Base-by-base conservation (phyloP, 2,888 invertebrate genomes). In the Seladonia tumulorum region DNA sequence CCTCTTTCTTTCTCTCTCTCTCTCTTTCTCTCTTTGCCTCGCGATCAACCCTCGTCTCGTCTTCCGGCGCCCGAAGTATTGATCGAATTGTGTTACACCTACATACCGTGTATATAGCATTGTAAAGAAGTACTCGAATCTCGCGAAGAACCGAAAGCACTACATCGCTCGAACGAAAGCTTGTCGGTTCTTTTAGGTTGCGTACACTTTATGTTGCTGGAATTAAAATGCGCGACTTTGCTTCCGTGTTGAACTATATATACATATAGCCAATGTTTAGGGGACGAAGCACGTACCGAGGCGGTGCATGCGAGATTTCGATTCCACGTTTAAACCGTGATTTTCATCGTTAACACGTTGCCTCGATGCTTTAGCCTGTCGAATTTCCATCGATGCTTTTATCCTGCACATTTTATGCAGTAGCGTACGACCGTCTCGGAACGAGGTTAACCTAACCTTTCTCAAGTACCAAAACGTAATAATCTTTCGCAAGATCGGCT, bases 1-100 rank as follows among this genome's bases (percentile, higher is more conserved):
- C 35, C 3, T 35, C 35, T 35, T 35, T 76, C 57, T 45, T n/a
- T 10, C 35, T 14, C 57, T 10, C 35, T 14, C 57, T 18, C 42
- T 25, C 29, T 25, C 29, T 16, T 16, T 29, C 29, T 5, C 63
- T 63, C 29, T 16, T 7, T 63, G 16, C 25, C 16, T 63, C 5
- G 22, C 10, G 53, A 53, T 53, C 53, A 53, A 22, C 53, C 53
- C 22, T 53, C 53, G 18, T 49, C 78, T 68, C 76, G 82, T 78
- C 85, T 85, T 79, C 74, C 85, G 74, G 76, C 70, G 81, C 47
- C 81, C 76, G 68, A 49, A 74, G 82, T 88, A 88, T 88, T 88
- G 88, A 88, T 88, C 88, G 77, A 68, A 63, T 76, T 68, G 66
- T 60, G 81, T 86, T 83, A 82, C 83, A 79, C 78, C 76, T 86